Base-by-base conservation (phyloP, 2,797 vertebrate species). In the Bradypodion pumilum region DNA sequence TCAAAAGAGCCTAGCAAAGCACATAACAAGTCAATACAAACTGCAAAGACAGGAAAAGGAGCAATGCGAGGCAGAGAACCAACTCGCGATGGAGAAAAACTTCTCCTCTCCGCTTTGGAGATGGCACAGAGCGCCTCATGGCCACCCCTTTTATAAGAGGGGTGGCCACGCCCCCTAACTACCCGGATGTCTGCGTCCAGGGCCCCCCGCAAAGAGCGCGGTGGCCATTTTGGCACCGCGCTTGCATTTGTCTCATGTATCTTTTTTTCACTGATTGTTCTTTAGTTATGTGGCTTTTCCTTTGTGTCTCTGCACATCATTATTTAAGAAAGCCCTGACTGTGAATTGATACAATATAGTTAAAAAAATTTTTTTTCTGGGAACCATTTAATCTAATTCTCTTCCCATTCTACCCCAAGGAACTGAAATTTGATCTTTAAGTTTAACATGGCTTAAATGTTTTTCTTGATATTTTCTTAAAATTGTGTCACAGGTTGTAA, bases 401-500 rank as follows among this genome's bases (percentile, higher is more conserved):
- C 46, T 82, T 81, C 37, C 56, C 60, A n/a, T 44, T 74, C 16
- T 25, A 65, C 74, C 66, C 59, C 42, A 74, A 74, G 16, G 42
- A 49, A 37, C 21, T 82, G 44, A 82, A 82, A 74, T 65, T 49
- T 74, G 72, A 74, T 32, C 70, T 82, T 82, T 19, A 74, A 82
- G 25, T 65, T 7, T 73, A 81, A 72, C 80, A 72, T 72, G 52
- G 70, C 52, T 81, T 73, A 73, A 81, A 81, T 81, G 29, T 73
- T 74, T 74, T 52, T 40, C n/a, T 74, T 82, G 65, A 82, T 74
- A 74, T 74, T 82, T 65, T 25, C 81, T 49, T 32, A 52, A 74
- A 74, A 74, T 52, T 65, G 74, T 74, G 74, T 82, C 70, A 52
- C 72, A 82, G 72, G 80, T 40, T 59, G 74, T 82, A 82, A 74